These are phyloP conservation scores for Dryobotodes eremita DNA, from an alignment of 2,888 invertebrate species.

Conservation along the genomic window DNA sequence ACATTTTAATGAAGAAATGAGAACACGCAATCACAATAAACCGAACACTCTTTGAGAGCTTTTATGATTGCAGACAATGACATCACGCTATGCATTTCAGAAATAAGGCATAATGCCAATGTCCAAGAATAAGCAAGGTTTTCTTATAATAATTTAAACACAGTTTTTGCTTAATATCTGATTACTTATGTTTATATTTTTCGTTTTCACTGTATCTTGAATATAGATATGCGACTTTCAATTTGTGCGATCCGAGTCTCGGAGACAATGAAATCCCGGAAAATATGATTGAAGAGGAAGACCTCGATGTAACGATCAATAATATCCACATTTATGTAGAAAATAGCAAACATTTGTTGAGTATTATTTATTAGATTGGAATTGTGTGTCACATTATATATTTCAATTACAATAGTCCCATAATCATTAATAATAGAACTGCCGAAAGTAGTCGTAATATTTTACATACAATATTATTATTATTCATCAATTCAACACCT, in stretches of 20 bases:
- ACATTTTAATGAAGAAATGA: conserved; percentile 8
- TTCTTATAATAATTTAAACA: conserved; percentile 6
- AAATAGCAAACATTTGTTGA: conserved; percentile 7
- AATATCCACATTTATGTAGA: conserved; percentile 12
- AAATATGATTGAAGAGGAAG: conserved; percentile 35
- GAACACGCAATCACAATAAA: conserved; percentile 13
- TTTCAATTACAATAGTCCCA: background rate
- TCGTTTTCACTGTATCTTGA: conserved; percentile 1
- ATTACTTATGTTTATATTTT: conserved; percentile 3
- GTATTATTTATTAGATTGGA: background rate
- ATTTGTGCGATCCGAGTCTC: conserved; percentile 29
- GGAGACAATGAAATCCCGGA: conserved; percentile 31
- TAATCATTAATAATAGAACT: background rate
- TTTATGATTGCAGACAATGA: conserved; percentile 26
- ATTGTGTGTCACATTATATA: background rate
- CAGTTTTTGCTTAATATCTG: background rate
- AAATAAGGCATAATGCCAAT: conserved; percentile 37
- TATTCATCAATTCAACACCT: background rate
- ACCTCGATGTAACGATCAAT: conserved; percentile 30
- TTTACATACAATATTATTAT: background rate
- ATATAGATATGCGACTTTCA: conserved; percentile 47
- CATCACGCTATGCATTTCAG: conserved; percentile 22
- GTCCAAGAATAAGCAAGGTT: conserved; percentile 3
- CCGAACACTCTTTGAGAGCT: conserved; percentile 3
- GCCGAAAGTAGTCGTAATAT: conserved; percentile 14